phyloP scores from a whole-genome alignment of 1,140 invertebrate species.

The Pollicipes pollicipes region DNA sequence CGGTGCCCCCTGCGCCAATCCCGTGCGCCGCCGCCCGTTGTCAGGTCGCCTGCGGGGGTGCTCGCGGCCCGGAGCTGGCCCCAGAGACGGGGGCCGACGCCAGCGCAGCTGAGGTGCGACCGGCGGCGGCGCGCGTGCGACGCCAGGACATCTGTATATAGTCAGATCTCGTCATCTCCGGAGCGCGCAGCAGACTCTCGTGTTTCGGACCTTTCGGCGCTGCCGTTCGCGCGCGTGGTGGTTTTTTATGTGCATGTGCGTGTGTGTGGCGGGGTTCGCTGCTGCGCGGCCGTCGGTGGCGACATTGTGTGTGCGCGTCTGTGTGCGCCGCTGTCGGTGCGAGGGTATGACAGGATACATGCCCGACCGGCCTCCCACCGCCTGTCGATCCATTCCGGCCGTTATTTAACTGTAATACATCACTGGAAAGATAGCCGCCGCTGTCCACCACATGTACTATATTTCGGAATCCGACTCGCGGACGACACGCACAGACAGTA shows the following conservation, averaged over 20 bases:
- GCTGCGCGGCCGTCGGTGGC: too few species aligned
- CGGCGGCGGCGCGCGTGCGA: too few species aligned
- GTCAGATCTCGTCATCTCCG: background rate
- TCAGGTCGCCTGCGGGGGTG: too few species aligned
- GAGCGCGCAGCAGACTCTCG: background rate
- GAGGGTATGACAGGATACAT: background rate
- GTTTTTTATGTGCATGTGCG: background rate
- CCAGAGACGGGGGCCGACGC: too few species aligned
- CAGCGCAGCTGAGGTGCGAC: too few species aligned
- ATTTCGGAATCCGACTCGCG: background rate
- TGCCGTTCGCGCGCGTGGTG: background rate
- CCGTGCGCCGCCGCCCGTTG: too few species aligned
- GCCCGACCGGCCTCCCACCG: background rate
- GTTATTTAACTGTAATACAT: background rate
- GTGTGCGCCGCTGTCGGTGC: background rate
- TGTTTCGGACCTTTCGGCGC: background rate
- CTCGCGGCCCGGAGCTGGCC: too few species aligned
- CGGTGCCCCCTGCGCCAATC: too few species aligned
- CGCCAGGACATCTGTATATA: background rate
- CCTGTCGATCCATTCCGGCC: background rate
- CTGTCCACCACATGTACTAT: background rate
- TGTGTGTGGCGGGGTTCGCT: too few species aligned
- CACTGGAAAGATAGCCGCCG: background rate
- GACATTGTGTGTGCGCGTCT: background rate
- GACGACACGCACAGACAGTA: background rate